These are phyloP conservation scores for Halictus rubicundus DNA, from an alignment of 1,140 invertebrate species.

Conservation along the genomic window DNA sequence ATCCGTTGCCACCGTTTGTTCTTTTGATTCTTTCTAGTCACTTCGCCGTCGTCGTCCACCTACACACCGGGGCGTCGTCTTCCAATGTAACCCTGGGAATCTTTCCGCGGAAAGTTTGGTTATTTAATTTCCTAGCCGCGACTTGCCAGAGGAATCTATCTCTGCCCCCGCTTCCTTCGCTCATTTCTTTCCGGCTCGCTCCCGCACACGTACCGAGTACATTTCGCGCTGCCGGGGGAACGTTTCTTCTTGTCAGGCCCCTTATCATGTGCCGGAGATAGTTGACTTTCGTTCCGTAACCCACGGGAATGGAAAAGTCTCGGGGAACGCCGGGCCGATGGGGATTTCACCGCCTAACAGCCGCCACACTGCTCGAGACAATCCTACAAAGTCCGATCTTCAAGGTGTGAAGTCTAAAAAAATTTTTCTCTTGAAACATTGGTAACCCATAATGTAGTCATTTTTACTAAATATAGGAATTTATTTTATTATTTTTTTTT, in stretches of 20 bases:
- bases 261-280: constrained; percentile 31
- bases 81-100: constrained; percentile 57
- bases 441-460: too few relatives aligned
- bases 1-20: constrained; percentile 61
- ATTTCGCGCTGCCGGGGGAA: constrained; percentile 9
- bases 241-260: constrained; percentile 36
- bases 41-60: constrained; percentile 54
- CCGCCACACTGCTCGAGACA: too few relatives aligned
- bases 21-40: constrained; percentile 72
- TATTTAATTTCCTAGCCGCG: constrained; percentile 70
- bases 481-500: too few relatives aligned
- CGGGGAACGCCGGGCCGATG: too few relatives aligned
- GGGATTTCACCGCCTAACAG: too few relatives aligned
- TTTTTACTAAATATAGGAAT: too few relatives aligned
- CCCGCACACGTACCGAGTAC: background rate
- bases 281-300: background rate
- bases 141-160: constrained; percentile 28
- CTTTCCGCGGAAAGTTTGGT: constrained; percentile 69
- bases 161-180: background rate
- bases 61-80: constrained; percentile 12
- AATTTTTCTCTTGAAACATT: too few relatives aligned
- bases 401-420: too few relatives aligned
- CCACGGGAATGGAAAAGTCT: background rate
- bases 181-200: background rate
- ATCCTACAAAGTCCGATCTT: too few relatives aligned